These are phyloP conservation scores for Octodonta nipae DNA, from an alignment of 2,888 invertebrate genomes.

Conservation along the genomic window DNA sequence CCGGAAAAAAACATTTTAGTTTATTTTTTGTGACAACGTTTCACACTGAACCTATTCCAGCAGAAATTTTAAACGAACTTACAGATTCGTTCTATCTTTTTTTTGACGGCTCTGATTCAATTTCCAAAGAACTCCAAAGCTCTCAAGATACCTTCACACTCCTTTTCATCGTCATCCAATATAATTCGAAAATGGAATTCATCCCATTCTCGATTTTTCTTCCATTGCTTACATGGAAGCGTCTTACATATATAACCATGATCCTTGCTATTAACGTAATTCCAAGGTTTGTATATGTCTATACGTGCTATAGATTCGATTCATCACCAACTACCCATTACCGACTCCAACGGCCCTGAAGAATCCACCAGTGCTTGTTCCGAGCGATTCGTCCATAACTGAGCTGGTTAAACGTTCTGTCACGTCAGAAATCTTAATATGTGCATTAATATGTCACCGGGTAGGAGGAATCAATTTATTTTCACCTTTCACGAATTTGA, in stretches of 20 bases:
- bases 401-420: conserved; percentile 20
- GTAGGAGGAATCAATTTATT: conserved; percentile 37
- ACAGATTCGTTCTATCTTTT: too few species aligned
- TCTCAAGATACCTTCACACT: too few species aligned
- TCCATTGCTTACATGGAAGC: conserved; percentile 9
- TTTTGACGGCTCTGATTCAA: too few species aligned
- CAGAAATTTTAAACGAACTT: too few species aligned
- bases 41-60: too few species aligned
- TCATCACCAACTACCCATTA: conserved; percentile 30
- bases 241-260: conserved; percentile 19
- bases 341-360: conserved; percentile 21
- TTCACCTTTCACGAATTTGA: conserved; percentile 33
- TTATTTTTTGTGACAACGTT: too few species aligned
- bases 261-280: conserved; percentile 32
- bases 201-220: conserved; percentile 9
- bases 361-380: conserved; percentile 18
- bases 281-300: conserved; percentile 24
- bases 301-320: conserved; percentile 21
- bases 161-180: too few species aligned
- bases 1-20: too few species aligned
- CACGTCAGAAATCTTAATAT: conserved; percentile 34
- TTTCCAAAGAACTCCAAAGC: too few species aligned
- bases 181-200: conserved; percentile 20
- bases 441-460: conserved; percentile 38
- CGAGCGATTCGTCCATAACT: conserved; percentile 19